A percentile compares a stretch with the other conserved stretches of the same genome.
Evolutionary conservation across 2,888 invertebrate genomes (phyloP).

Genomic region (Dusona sp.): DNA sequence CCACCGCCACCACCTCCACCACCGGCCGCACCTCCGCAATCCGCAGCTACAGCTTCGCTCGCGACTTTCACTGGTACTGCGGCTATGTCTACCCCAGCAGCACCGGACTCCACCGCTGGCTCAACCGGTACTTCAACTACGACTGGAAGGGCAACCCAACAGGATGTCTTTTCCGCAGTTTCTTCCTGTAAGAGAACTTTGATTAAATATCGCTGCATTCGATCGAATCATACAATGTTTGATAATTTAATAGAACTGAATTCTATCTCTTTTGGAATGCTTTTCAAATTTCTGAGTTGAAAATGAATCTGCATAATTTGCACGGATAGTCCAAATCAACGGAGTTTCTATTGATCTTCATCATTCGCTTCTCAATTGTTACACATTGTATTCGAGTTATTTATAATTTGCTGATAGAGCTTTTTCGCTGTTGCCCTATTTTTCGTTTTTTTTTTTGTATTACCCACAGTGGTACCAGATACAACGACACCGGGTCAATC

Average conservation of each 20-base stretch:
- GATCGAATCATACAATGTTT: background rate
- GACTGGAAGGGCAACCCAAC: constrained; percentile 79
- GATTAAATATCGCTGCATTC: background rate
- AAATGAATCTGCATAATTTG: background rate
- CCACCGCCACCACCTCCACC: constrained; percentile 81
- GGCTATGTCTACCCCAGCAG: constrained; percentile 80
- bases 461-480: constrained; percentile 89
- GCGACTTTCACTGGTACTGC: constrained; percentile 81
- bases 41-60: constrained; percentile 73
- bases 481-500: constrained; percentile 87
- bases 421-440: constrained; percentile 3
- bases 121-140: constrained; percentile 78
- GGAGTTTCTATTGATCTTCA: background rate
- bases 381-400: background rate
- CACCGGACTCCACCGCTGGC: constrained; percentile 83
- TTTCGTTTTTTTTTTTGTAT: constrained; percentile 13
- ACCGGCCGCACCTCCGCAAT: constrained; percentile 73
- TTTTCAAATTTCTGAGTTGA: background rate
- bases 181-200: constrained; percentile 79
- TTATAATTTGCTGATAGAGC: background rate
- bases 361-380: background rate
- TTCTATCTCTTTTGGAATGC: background rate
- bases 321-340: background rate
- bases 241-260: background rate
- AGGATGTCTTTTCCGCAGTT: constrained; percentile 82